Percentiles rank a stretch among this genome's conserved stretches.
Conservation (phyloP, 2,113 vertebrate species). For the Prietella phreatophila region DNA sequence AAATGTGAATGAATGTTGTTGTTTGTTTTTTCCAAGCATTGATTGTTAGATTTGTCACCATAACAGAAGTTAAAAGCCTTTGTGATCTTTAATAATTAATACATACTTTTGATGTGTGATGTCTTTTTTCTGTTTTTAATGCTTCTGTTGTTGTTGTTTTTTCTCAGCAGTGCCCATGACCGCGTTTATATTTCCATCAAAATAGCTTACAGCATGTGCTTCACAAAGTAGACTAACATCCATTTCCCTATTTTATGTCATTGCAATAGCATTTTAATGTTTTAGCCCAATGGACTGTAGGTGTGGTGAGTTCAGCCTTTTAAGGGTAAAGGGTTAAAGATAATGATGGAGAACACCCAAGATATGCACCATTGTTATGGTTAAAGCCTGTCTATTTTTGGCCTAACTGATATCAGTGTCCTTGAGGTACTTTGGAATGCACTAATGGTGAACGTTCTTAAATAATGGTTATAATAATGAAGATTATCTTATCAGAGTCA, state of each 20-base stretch:
- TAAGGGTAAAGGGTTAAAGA: constrained; percentile 54
- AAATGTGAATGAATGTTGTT: background rate
- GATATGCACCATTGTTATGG: constrained; percentile 65
- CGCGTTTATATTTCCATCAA: background rate
- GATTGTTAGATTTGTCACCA: background rate
- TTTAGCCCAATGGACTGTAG: background rate
- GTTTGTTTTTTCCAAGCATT: background rate
- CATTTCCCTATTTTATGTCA: background rate
- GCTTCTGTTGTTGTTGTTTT: background rate
- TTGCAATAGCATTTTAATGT: background rate
- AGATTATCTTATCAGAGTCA: background rate
- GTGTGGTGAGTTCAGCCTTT: constrained; percentile 22
- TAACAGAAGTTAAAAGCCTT: background rate
- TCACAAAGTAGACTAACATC: background rate
- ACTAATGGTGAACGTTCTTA: background rate
- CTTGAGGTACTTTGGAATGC: background rate
- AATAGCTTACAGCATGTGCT: background rate
- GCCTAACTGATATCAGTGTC: constrained; percentile 3
- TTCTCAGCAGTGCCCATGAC: background rate
- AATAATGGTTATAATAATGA: background rate
- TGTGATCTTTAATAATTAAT: background rate
- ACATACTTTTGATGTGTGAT: background rate
- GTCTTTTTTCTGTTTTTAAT: background rate
- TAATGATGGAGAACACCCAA: constrained; percentile 61
- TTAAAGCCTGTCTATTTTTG: constrained; percentile 53